phyloP scores from a whole-genome alignment of 2,888 invertebrate species.

The Tachystola acroxantha region DNA sequence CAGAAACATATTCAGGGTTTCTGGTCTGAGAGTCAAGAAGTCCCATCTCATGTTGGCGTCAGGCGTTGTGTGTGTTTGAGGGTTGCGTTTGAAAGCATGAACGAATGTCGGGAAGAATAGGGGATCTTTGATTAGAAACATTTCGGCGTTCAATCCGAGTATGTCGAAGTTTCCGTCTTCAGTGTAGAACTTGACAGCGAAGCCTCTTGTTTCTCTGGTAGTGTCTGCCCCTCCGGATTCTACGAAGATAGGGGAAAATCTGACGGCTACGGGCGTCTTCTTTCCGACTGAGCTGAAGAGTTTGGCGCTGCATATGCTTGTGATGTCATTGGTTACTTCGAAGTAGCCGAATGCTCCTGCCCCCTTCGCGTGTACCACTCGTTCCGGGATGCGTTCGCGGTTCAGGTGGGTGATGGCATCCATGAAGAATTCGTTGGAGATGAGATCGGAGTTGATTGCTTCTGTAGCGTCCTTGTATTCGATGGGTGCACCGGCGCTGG shows the following conservation, averaged over 20 bases:
- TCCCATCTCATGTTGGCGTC: constrained; percentile 67
- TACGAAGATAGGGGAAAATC: constrained; percentile 79
- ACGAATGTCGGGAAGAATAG: constrained; percentile 69
- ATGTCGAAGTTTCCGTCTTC: constrained; percentile 30
- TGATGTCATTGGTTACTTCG: constrained; percentile 6
- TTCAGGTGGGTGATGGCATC: constrained; percentile 86
- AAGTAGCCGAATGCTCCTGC: constrained; percentile 77
- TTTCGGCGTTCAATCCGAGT: constrained; percentile 57
- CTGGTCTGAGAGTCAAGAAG: constrained; percentile 69
- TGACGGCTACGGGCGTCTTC: constrained; percentile 72
- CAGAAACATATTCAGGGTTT: constrained; percentile 84
- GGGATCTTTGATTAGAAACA: constrained; percentile 77
- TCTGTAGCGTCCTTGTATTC: constrained; percentile 1
- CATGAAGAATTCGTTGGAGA: constrained; percentile 57
- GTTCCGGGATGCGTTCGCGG: constrained; percentile 91
- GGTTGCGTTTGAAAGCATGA: constrained; percentile 76
- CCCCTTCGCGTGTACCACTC: constrained; percentile 94
- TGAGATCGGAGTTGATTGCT: constrained; percentile 11
- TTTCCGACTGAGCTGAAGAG: constrained; percentile 79
- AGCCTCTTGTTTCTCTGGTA: constrained; percentile 46
- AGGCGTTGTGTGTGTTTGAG: constrained; percentile 47
- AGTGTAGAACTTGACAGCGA: constrained; percentile 48
- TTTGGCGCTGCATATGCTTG: constrained; percentile 59
- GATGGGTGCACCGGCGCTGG: constrained; percentile 32
- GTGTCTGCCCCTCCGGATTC: constrained; percentile 81